Conservation (phyloP, 1,140 invertebrate genomes). For the Trachymyrmex cornetzi region DNA sequence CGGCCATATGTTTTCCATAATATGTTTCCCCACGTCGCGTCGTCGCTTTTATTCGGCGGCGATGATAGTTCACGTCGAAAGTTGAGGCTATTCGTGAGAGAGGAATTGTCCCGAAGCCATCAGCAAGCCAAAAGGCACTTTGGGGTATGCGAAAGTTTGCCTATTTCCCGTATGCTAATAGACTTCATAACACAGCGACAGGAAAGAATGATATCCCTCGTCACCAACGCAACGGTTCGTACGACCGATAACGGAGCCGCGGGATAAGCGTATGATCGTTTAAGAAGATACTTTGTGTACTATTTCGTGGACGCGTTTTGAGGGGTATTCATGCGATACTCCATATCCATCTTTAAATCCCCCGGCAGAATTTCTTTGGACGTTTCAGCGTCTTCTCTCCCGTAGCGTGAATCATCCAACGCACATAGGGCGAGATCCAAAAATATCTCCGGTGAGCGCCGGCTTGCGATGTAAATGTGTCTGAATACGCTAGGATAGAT, state of each 20-base stretch:
- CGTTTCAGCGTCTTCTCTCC: constrained; percentile 15
- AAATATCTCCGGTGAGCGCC: constrained; percentile 46
- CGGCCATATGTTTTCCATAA: constrained; percentile 30
- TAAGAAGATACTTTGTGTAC: constrained; percentile 43
- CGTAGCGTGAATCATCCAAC: constrained; percentile 56
- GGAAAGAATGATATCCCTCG: constrained; percentile 30
- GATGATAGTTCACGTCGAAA: constrained; percentile 55
- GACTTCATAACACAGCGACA: constrained; percentile 6
- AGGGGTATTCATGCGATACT: constrained; percentile 23
- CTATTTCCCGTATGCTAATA: constrained; percentile 57
- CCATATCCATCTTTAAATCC: constrained; percentile 52
- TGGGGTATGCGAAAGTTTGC: constrained; percentile 35
- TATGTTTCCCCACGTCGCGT: constrained; percentile 5
- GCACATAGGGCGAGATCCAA: constrained; percentile 29
- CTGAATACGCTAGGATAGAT: constrained; percentile 39
- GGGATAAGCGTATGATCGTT: constrained; percentile 47
- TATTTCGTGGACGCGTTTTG: constrained; percentile 24
- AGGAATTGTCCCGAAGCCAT: neutral
- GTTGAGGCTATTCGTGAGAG: constrained; percentile 18
- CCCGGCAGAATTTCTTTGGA: constrained; percentile 1
- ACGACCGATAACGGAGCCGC: neutral
- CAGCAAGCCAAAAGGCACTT: constrained; percentile 32
- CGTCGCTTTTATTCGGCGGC: constrained; percentile 32
- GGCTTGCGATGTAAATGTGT: neutral
- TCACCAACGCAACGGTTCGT: constrained; percentile 22